Base-by-base conservation (phyloP, 2,797 vertebrate species). In the Sebastes elongatus region DNA sequence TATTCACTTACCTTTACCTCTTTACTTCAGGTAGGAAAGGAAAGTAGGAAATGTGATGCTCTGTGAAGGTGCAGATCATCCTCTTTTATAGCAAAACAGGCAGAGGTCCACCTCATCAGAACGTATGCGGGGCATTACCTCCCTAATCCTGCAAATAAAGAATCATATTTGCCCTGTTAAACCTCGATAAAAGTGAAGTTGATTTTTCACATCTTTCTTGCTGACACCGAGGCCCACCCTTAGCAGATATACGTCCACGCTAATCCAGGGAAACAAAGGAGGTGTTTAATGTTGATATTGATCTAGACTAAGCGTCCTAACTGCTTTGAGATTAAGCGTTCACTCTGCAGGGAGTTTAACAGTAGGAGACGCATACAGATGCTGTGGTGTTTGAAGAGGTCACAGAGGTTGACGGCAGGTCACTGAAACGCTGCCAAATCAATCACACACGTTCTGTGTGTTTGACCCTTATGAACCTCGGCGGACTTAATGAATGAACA, bases 41-140 rank as follows among this genome's bases (percentile, higher is more conserved):
- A 33, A 13, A 46, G 20, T 7, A 27, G 13, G 18, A 18, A 23
- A 6, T 46, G 68, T 38, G 56, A 68, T 23, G 46, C 33, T 68
- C 28, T 27, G 23, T 23, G 23, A 53, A 33, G 59, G 46, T 9
- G 18, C 11, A 1, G 7, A 7, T 28, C 3, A 5, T 20, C 30
- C 2, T 59, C 65, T 56, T 74, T 64, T 80, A 74, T 80, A 75
- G 72, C n/a, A 23, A 68, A 56, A 10, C 42, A 5, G 28, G 1
- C 14, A 25, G 30, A 30, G 22, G 13, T 62, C 65, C 25, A 63
- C 33, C 49, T 63, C 71, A 18, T 52, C 23, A 65, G 46, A 22
- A 28, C 2, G 10, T 46, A 23, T 0, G 20, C 20, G 8, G 49
- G 18, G 6, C 22, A 27, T 74, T 11, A 6, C 10, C 18, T 4